Evolutionary conservation across 2,797 vertebrate genomes (phyloP), one percentile per base, ranked within the genome.

Genomic region (Pelodytes ibericus): DNA sequence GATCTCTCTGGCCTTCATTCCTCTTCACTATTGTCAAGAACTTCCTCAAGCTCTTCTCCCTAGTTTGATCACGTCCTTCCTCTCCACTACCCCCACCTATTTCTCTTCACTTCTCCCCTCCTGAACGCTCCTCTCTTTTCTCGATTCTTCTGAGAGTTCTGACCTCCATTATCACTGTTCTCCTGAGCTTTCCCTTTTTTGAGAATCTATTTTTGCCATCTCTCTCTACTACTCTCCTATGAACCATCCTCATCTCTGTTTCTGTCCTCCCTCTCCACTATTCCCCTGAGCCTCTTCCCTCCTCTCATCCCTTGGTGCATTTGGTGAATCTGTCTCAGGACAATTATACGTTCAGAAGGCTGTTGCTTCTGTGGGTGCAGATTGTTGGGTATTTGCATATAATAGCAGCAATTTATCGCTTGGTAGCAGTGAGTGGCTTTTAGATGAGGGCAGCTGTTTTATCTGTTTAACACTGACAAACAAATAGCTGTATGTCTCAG

Each of bases 351-450:
- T 68, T 79, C 76, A 68, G 63, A 71, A 62, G 63, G 63, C 76
- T 79, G 76, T 62, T 73, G 57, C 44, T 79, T 79, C 71, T 79
- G 71, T 79, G 76, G 76, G 76, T 79, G 76, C 76, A 73, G 76
- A 79, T 79, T 73, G 76, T 67, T 51, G 76, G 31, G 76, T 72
- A 79, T 79, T 79, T 79, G 76, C 76, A 79, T 79, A 79, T 79
- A 79, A 79, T 79, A 79, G 76, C 76, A 79, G 76, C 71, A 79
- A 79, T 79, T 79, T 79, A 73, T 73, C 71, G 76, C 76, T 73
- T 79, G 76, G 70, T 65, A 72, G 76, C 70, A 73, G 76, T 62
- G 76, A 79, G 75, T 72, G 75, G 63, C 76, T 73, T 79, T 73
- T 69, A 79, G 71, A 79, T 72, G 75, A 78, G 75, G 69, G 76